Base-by-base conservation (phyloP, 2,888 invertebrate species). In the Cerastoderma edule region DNA sequence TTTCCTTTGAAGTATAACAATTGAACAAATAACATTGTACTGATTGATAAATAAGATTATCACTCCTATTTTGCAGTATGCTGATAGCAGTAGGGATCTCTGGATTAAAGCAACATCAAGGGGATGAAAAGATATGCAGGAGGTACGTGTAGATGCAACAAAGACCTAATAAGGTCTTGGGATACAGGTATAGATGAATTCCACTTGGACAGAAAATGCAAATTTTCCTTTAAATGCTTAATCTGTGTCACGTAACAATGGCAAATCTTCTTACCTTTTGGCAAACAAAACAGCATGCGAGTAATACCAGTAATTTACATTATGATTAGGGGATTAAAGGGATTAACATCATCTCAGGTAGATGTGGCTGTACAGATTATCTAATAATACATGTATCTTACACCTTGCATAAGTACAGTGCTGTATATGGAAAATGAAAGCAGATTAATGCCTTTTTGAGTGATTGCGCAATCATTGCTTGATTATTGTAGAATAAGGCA, bases 401-500 rank as follows among this genome's bases (percentile, higher is more conserved):
- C 2, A 22, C n/a, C n/a, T n/a, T n/a, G n/a, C n/a, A n/a, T n/a
- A n/a, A n/a, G n/a, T n/a, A n/a, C n/a, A 13, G 60, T 39, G 39
- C 13, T 60, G 60, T 70, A 30, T 57, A 67, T 64, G 67, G 54
- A 72, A 65, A 72, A 33, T 67, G 63, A 63, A 75, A 75, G 75
- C 64, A 67, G 60, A 69, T 75, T 70, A 75, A 56, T 60, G n/a
- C 50, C 22, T 53, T 30, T n/a, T 54, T 32, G 19, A 28, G 33
- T 6, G 56, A 57, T 74, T 69, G 67, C 22, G 28, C 67, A 73
- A 63, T 70, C n/a, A 56, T 33, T 46, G 2, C 32, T 60, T 35
- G 39, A 60, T 60, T 60, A 60, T 50, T 30, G 27, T 16, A 35
- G 48, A 33, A 46, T 65, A 68, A 63, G 35, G 33, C 63, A 44